A percentile compares a stretch with the other conserved stretches of the same genome.
These are phyloP conservation scores for Catharus minimus DNA, from an alignment of 2,113 vertebrate genomes.

Conservation along the genomic window DNA sequence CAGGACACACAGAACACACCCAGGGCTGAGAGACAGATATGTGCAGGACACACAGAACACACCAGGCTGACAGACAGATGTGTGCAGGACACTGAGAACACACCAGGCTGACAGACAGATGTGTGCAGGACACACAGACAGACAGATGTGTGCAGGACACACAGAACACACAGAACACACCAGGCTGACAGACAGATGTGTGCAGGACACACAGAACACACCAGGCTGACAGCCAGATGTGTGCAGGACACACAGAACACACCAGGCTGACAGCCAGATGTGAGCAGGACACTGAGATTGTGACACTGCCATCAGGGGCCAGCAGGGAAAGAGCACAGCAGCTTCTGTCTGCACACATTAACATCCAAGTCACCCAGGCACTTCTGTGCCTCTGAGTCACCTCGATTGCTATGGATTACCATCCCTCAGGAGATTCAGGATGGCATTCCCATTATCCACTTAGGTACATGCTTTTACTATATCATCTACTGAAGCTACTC, in stretches of 20 bases:
- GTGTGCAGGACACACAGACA: neutral
- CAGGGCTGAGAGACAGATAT: neutral
- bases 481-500: constrained; percentile 19
- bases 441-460: constrained; percentile 56
- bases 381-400: neutral
- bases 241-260: neutral
- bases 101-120: neutral
- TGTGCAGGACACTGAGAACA: neutral
- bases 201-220: neutral
- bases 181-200: neutral
- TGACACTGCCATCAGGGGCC: neutral
- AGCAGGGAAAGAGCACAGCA: neutral
- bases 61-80: neutral
- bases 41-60: neutral
- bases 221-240: neutral
- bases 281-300: rapidly evolving
- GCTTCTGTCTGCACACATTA: constrained; percentile 34
- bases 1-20: neutral
- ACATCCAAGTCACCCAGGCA: constrained; percentile 6
- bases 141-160: neutral
- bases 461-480: constrained; percentile 9
- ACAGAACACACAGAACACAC: too few species aligned
- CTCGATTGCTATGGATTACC: neutral
- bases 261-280: neutral
- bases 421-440: neutral